Base-by-base conservation (phyloP, 2,888 invertebrate genomes). In the Steinernema carpocapsae region DNA sequence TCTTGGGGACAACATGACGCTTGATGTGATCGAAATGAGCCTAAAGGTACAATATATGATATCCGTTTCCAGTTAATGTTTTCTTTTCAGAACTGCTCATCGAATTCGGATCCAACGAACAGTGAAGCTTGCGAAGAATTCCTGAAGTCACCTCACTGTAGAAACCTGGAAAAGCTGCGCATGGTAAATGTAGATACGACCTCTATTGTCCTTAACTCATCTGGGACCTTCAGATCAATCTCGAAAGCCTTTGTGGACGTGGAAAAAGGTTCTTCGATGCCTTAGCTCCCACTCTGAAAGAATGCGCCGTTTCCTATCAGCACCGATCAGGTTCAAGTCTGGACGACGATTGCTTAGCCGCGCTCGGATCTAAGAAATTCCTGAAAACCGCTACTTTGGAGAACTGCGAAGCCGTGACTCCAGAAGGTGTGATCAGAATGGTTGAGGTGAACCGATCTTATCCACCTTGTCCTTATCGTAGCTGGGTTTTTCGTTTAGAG, bases 21-120 rank as follows among this genome's bases (percentile, higher is more conserved):
- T 64, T 1, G 14, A 64, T 12, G 37, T 64, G 17, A 32, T 32
- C 3, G 19, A 26, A 64, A 19, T 56, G 14, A 24, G 19, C 14
- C 6, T 56, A 22, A 14, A 56, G 56, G 56, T 56, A 22, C 24
- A 19, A 7, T 7, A 19, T 2, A 24, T 56, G 56, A 1, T 26
- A 6, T 37, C 26, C 12, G 4, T 26, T 2, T 26, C 3, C 4
- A 26, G 56, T 22, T 48, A 1, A 56, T 6, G 26, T 6, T 12
- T 32, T 7, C 26, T 17, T 64, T 64, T 64, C 7, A 64, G 64
- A 64, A 64, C 29, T 64, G 64, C 64, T 3, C 1, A 14, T 26
- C 64, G 32, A 17, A 12, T 10, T 17, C 1, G 7, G 64, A 64
- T 14, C 4, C 17, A 22, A 17, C 17, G 1, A 17, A 1, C 1